Base-by-base conservation (phyloP, 2,113 vertebrate genomes). In the Albula glossodonta region DNA sequence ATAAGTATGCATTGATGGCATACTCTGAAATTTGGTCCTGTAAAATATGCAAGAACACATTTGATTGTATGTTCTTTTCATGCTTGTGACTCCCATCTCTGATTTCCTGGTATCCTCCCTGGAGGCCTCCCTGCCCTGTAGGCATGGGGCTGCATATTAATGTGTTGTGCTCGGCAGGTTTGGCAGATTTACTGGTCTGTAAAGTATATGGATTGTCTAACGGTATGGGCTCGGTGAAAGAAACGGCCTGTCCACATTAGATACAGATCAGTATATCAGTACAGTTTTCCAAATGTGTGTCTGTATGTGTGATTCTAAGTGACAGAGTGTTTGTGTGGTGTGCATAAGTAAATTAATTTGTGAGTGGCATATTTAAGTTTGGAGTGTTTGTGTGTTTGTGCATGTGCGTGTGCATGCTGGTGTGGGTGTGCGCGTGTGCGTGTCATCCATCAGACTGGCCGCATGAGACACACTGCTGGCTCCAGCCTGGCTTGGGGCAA, bases 401-500 rank as follows among this genome's bases (percentile, higher is more conserved):
- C 63, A 60, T 86, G 63, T 70, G 15, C n/a, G 63, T 25, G 41
- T 8, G 31, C 19, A 41, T 78, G 79, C 63, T 19, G 78, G 41
- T 51, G 53, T 60, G 81, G 57, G 82, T 22, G 49, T 84, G 63
- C 84, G 77, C 48, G 52, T 84, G 48, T 52, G 17, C 25, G 49
- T 48, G 48, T 80, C 66, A 82, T 41, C 80, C 84, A 77, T 84
- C 86, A 87, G 82, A 80, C 48, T 41, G 48, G 31, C 82, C 51
- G 81, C 78, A 56, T 19, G 74, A 70, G 86, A 77, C 22, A 70
- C 17, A 17, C 63, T 70, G 19, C 3, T 70, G 63, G 22, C 63
- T 70, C 19, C 63, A n/a, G 63, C 9, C 70, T 25, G 70, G 70
- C 70, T n/a, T 74, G 70, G 70, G 70, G 70, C 70, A 9, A n/a